Percentiles rank a stretch among this genome's conserved stretches.
phyloP scores from a whole-genome alignment of 2,113 vertebrate genomes.

The Calonectris borealis region DNA sequence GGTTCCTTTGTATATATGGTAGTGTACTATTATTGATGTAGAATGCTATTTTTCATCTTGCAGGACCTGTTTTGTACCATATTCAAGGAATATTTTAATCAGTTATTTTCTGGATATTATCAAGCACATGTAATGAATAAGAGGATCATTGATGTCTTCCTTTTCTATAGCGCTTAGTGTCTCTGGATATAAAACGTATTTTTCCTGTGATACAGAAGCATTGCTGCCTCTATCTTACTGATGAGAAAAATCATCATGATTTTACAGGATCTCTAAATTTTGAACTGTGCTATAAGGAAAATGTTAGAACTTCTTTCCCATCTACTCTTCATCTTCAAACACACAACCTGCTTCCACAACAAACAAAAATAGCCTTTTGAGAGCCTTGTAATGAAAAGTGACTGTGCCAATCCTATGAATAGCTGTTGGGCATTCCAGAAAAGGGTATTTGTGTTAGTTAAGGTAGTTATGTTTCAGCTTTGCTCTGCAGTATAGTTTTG shows the following conservation, averaged over 20 bases:
- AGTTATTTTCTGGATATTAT: neutral
- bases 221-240: neutral
- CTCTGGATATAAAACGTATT: neutral
- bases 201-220: neutral
- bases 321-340: neutral
- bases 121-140: neutral
- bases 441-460: neutral
- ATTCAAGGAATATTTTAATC: neutral
- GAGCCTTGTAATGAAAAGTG: neutral
- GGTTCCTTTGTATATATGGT: neutral
- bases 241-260: neutral
- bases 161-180: neutral
- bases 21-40: rapidly evolving
- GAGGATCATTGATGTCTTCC: neutral
- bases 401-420: neutral
- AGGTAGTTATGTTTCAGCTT: neutral
- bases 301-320: neutral
- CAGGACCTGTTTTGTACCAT: neutral
- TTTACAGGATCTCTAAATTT: neutral
- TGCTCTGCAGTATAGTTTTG: neutral
- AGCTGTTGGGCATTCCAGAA: neutral
- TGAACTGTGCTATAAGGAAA: neutral
- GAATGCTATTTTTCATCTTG: neutral
- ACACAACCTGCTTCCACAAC: neutral
- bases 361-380: neutral